Evolutionary conservation across 53 echinoderm and acorn worm genomes (phyloP).

Genomic region (Arbacia lixula): DNA sequence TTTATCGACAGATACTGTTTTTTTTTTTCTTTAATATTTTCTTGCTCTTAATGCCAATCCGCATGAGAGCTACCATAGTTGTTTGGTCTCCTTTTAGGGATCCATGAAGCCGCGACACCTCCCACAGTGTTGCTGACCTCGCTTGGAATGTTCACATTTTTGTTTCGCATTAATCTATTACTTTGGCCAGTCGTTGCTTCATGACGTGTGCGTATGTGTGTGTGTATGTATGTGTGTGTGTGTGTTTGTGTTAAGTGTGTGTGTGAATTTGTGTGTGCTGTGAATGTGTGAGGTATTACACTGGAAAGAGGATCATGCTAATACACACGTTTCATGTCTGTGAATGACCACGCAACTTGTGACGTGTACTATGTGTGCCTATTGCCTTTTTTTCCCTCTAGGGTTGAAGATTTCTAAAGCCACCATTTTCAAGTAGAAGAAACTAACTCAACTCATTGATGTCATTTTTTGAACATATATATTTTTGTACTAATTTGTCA

Average conservation of each 20-base stretch:
- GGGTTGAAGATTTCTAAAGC: constrained; percentile 35
- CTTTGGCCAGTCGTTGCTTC: constrained; percentile 9
- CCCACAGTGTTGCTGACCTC: too few relatives aligned
- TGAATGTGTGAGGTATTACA: not conserved
- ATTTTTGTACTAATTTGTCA: constrained; percentile 51
- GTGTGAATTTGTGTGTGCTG: not conserved
- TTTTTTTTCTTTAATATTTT: too few relatives aligned
- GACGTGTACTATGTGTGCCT: not conserved
- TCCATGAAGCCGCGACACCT: too few relatives aligned
- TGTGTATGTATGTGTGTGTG: too few relatives aligned
- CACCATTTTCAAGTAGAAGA: constrained; percentile 47
- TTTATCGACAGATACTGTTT: too few relatives aligned
- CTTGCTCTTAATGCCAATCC: not conserved
- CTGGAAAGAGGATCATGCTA: not conserved
- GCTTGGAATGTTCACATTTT: too few relatives aligned
- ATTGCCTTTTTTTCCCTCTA: not conserved
- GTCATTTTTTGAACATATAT: constrained; percentile 3
- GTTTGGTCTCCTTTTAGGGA: too few relatives aligned
- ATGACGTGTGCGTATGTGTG: not conserved
- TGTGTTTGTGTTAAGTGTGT: too few relatives aligned
- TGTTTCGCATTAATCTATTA: not conserved
- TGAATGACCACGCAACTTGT: not conserved
- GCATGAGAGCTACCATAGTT: too few relatives aligned
- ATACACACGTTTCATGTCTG: constrained; percentile 3
- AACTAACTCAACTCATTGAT: constrained; percentile 48